Evolutionary conservation across 2,888 invertebrate species (phyloP).

Genomic region (Rotaria magnacalcarata): DNA sequence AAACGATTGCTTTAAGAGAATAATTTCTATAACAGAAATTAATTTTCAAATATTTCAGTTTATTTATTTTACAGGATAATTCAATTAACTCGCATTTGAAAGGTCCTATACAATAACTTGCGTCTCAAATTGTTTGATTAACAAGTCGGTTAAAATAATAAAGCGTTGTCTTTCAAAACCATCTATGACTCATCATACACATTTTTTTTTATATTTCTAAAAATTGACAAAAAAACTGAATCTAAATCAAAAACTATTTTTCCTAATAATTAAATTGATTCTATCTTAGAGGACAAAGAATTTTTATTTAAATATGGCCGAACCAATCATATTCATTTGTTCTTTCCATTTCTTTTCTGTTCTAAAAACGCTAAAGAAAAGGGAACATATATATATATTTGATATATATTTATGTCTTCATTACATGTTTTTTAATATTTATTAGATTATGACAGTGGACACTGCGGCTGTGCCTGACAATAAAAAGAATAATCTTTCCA

Average conservation of each 20-base stretch:
- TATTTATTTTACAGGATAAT: no score
- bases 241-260: neutral
- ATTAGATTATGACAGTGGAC: slow-evolving; percentile 26
- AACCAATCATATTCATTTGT: neutral
- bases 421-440: neutral
- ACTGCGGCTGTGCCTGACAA: neutral
- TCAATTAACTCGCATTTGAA: no score
- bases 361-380: neutral
- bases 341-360: slow-evolving; percentile 21
- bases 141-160: no score
- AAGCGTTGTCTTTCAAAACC: neutral
- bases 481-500: slow-evolving; percentile 14
- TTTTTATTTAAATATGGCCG: neutral
- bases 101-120: no score
- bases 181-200: neutral
- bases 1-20: no score
- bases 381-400: neutral
- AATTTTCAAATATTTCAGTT: no score
- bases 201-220: neutral
- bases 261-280: neutral
- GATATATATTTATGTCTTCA: neutral
- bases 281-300: neutral
- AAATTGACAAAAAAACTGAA: neutral
- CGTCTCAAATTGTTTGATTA: no score
- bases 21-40: no score